These are phyloP conservation scores for Seladonia tumulorum DNA, from an alignment of 2,888 invertebrate species.

Conservation along the genomic window DNA sequence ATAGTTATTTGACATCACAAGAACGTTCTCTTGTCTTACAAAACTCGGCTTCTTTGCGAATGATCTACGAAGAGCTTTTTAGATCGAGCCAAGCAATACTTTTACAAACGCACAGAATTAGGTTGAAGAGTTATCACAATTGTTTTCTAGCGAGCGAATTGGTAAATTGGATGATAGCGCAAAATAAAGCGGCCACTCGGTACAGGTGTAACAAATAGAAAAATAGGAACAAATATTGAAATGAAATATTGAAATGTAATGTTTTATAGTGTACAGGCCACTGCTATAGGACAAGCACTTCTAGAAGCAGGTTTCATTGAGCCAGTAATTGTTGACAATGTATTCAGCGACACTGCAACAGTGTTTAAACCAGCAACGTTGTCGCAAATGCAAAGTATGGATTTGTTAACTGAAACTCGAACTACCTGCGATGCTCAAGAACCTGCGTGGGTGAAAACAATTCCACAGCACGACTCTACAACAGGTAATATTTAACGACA, in stretches of 20 bases:
- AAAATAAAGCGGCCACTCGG: slow-evolving; percentile 91
- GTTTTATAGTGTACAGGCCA: slow-evolving; percentile 88
- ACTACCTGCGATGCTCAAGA: slow-evolving; percentile 86
- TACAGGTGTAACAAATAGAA: slow-evolving; percentile 76
- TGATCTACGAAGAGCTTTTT: slow-evolving; percentile 87
- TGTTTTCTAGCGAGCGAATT: slow-evolving; percentile 93
- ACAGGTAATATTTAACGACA: slow-evolving; percentile 77
- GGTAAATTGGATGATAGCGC: slow-evolving; percentile 93
- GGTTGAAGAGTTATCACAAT: slow-evolving; percentile 89
- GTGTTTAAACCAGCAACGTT: slow-evolving; percentile 84
- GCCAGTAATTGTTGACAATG: slow-evolving; percentile 84
- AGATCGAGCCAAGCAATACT: slow-evolving; percentile 86
- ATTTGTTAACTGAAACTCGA: slow-evolving; percentile 82
- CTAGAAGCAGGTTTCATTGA: slow-evolving; percentile 91
- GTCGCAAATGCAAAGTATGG: slow-evolving; percentile 78
- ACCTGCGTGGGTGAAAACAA: slow-evolving; percentile 88
- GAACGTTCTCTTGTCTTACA: slow-evolving; percentile 86
- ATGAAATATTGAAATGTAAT: slow-evolving; percentile 19
- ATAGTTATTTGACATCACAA: slow-evolving; percentile 85
- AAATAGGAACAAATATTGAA: not conserved
- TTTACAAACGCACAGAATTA: slow-evolving; percentile 88
- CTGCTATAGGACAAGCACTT: slow-evolving; percentile 91
- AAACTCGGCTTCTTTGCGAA: slow-evolving; percentile 87
- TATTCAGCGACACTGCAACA: slow-evolving; percentile 85
- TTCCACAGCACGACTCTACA: slow-evolving; percentile 85